Conservation (phyloP, 1,140 invertebrate species). For the Aethina tumida region DNA sequence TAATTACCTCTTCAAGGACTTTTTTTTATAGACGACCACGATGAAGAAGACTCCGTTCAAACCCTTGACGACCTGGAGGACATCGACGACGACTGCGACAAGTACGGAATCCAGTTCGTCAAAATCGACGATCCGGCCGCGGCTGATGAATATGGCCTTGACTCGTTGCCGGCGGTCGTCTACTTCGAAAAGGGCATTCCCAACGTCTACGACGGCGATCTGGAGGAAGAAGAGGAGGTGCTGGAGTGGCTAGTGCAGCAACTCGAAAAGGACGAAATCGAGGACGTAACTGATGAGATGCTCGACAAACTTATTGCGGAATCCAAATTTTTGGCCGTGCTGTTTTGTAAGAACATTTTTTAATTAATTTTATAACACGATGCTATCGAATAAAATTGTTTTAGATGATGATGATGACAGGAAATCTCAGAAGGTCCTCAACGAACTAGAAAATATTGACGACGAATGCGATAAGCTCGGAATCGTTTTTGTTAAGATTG, state of each 20-base stretch:
- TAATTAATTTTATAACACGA: neutral
- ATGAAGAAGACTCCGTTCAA: slow-evolving; percentile 73
- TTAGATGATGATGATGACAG: slow-evolving; percentile 85
- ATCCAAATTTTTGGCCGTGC: slow-evolving; percentile 77
- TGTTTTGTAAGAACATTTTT: slow-evolving; percentile 70
- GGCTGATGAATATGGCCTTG: slow-evolving; percentile 77
- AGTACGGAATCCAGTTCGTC: slow-evolving; percentile 86
- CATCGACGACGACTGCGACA: slow-evolving; percentile 87
- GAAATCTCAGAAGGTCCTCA: slow-evolving; percentile 75
- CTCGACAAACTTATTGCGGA: slow-evolving; percentile 81
- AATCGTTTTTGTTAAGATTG: slow-evolving; percentile 86
- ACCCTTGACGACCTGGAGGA: slow-evolving; percentile 80
- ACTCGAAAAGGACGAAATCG: slow-evolving; percentile 85
- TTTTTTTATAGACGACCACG: slow-evolving; percentile 61
- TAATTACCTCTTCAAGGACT: slow-evolving; percentile 1
- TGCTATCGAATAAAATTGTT: slow-evolving; percentile 15
- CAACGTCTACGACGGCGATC: slow-evolving; percentile 83
- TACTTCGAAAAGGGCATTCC: slow-evolving; percentile 91
- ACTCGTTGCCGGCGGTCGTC: slow-evolving; percentile 70
- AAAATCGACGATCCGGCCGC: slow-evolving; percentile 82
- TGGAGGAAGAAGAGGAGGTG: slow-evolving; percentile 85
- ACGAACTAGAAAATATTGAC: slow-evolving; percentile 89
- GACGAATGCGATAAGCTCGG: slow-evolving; percentile 85
- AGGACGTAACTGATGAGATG: slow-evolving; percentile 92
- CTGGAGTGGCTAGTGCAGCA: slow-evolving; percentile 80